These are phyloP conservation scores for Darevskia nairensis DNA, from an alignment of 2,797 vertebrate genomes.

Conservation along the genomic window DNA sequence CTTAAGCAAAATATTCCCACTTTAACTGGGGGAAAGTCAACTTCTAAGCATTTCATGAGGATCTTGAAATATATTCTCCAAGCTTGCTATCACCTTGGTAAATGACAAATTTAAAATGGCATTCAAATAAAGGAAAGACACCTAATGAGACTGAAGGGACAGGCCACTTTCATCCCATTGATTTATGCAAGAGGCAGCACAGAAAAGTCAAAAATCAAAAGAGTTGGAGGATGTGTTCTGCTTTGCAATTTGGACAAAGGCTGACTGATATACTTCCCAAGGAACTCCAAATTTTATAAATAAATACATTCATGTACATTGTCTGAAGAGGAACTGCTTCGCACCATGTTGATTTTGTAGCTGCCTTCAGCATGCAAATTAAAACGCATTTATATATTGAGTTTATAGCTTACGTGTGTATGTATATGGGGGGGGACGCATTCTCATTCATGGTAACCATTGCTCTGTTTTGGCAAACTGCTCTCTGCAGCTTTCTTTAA, in stretches of 20 bases:
- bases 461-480: too few species aligned
- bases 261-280: background rate
- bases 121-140: constrained; percentile 4
- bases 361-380: background rate
- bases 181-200: constrained; percentile 1
- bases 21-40: background rate
- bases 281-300: constrained; percentile 37
- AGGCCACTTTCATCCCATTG: background rate
- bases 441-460: too few species aligned
- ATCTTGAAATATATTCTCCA: constrained; percentile 4
- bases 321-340: constrained; percentile 18
- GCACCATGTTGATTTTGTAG: background rate
- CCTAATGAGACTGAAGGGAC: background rate
- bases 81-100: background rate
- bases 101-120: constrained; percentile 36
- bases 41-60: background rate
- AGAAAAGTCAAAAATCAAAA: background rate
- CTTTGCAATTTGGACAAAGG: background rate
- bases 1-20: background rate
- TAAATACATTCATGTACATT: constrained; percentile 8
- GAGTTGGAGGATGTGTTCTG: background rate
- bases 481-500: too few species aligned
- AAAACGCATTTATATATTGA: too few species aligned
- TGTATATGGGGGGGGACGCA: too few species aligned
- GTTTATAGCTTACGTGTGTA: too few species aligned